Base-by-base conservation (phyloP, 2,797 vertebrate species). In the Pogoniulus pusillus region DNA sequence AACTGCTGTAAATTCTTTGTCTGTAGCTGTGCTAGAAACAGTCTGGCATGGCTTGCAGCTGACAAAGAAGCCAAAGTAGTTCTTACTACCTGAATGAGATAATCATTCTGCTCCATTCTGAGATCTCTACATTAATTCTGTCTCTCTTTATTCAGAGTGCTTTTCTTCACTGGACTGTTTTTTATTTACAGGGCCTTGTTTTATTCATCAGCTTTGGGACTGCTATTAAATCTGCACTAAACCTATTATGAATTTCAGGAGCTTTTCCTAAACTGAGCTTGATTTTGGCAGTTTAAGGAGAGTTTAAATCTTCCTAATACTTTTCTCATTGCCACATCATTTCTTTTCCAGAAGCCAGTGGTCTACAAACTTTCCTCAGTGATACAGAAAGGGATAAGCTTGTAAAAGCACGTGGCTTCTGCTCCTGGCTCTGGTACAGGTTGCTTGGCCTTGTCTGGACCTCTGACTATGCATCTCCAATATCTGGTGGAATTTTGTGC, bases 1-100 rank as follows among this genome's bases (percentile, higher is more conserved):
- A 47, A 70, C 54, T 74, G 35, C 51, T 79, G 22, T 47, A 55
- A 71, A 87, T 27, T 74, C 8, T 57, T 78, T 77, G n/a, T 26
- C 63, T 91, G 41, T 34, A 73, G 51, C 63, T 84, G 79, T 93
- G 66, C 59, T 88, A 94, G 71, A 63, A 91, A 45, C 30, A 65
- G 18, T 71, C 53, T 80, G 72, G 54, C 30, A 39, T 1, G 8
- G 85, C 43, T 84, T 80, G 65, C 32, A 90, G 22, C 11, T 1
- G 1, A 74, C 57, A 65, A 12, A 41, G 47, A 88, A 68, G 20
- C 34, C 26, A 90, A 88, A 91, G 82, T 71, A 54, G 62, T 51
- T 43, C 37, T 70, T 55, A 45, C 16, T 49, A 55, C 39, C 18
- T 68, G 37, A 62, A 64, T 34, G 10, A 76, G 41, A 62, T 15